These are phyloP conservation scores for Heptranchias perlo DNA, from an alignment of 2,113 vertebrate genomes.

Conservation along the genomic window DNA sequence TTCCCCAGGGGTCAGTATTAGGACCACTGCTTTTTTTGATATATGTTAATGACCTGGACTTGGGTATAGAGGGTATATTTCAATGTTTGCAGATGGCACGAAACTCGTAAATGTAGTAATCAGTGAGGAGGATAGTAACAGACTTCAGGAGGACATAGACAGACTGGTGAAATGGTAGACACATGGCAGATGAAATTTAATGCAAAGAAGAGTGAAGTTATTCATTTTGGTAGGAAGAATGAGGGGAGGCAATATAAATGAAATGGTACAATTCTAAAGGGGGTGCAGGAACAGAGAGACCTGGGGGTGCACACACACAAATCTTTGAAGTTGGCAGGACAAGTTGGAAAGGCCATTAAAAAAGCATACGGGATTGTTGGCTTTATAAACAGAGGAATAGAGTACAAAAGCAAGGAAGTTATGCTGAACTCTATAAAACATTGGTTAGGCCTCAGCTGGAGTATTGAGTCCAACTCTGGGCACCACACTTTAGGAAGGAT, in stretches of 20 bases:
- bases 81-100: neutral
- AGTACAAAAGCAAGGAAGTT: neutral
- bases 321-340: neutral
- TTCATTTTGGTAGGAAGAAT: neutral
- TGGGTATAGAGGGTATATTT: too few relatives aligned
- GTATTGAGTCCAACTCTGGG: neutral
- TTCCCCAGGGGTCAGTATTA: too few relatives aligned
- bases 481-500: neutral
- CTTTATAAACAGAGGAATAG: neutral
- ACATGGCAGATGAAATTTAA: neutral
- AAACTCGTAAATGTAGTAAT: neutral
- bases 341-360: neutral
- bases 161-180: neutral
- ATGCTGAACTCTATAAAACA: neutral
- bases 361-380: neutral
- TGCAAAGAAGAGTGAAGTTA: neutral
- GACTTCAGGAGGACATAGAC: neutral
- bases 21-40: too few relatives aligned
- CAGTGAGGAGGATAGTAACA: neutral
- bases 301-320: neutral
- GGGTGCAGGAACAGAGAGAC: neutral
- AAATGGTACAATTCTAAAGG: neutral
- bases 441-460: neutral
- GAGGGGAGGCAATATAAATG: neutral
- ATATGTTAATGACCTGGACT: neutral